Evolutionary conservation across 2,888 invertebrate species (phyloP).

Genomic region (Tiliacea aurago): DNA sequence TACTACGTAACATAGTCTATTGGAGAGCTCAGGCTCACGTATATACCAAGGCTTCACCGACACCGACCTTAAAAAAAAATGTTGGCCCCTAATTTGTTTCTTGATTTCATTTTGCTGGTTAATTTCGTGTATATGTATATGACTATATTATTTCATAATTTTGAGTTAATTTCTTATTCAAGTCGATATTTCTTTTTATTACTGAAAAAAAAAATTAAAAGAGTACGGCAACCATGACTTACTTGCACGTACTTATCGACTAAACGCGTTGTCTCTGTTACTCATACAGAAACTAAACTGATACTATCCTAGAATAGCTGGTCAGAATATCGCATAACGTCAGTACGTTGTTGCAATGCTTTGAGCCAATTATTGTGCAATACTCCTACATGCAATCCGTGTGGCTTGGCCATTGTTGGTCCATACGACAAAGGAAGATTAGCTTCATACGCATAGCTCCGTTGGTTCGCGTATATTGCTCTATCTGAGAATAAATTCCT

Average conservation of each 20-base stretch:
- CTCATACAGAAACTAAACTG: not conserved
- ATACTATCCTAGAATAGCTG: not conserved
- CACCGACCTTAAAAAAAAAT: too few relatives aligned
- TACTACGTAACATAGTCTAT: too few relatives aligned
- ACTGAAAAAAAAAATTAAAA: not conserved
- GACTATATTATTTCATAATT: too few relatives aligned
- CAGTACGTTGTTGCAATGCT: not conserved
- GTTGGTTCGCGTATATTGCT: not conserved
- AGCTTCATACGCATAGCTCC: not conserved
- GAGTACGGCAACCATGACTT: not conserved
- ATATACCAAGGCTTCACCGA: too few relatives aligned
- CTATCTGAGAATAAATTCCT: not conserved
- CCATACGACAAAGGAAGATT: conserved; percentile 13
- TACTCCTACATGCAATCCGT: not conserved
- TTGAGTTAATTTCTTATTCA: too few relatives aligned
- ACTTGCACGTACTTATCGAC: not conserved
- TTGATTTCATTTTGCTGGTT: too few relatives aligned
- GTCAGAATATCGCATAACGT: not conserved
- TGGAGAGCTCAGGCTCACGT: too few relatives aligned
- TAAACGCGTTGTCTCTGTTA: not conserved
- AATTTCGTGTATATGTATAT: too few relatives aligned
- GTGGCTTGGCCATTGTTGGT: not conserved
- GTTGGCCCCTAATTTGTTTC: too few relatives aligned
- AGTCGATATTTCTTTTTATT: too few relatives aligned
- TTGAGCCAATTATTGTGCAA: conserved; percentile 8